Evolutionary conservation across 2,113 vertebrate species (phyloP).

Genomic region (Nothoprocta pentlandii): DNA sequence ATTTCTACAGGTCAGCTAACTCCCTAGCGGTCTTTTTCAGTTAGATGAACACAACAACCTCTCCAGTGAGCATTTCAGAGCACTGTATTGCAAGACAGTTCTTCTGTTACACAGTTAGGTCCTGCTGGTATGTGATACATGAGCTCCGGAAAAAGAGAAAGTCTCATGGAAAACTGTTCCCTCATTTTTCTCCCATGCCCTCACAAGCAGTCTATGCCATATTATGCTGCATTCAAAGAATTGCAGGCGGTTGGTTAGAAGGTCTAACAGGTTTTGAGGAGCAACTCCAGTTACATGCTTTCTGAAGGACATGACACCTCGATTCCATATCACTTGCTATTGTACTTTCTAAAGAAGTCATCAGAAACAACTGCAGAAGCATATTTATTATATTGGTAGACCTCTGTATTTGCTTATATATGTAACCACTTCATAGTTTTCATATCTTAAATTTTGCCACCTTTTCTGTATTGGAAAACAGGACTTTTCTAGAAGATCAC

Average conservation of each 20-base stretch:
- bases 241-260: not conserved
- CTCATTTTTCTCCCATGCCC: not conserved
- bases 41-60: accelerated
- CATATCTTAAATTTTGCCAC: not conserved
- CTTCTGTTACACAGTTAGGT: accelerated
- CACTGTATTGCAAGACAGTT: accelerated
- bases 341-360: not conserved
- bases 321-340: not conserved
- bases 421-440: not conserved
- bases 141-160: not conserved
- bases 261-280: not conserved
- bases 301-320: not conserved
- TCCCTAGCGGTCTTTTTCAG: not conserved
- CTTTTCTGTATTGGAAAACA: not conserved
- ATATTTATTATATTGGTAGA: not conserved
- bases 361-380: not conserved
- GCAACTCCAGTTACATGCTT: not conserved
- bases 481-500: not conserved
- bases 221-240: not conserved
- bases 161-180: not conserved
- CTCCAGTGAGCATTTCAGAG: not conserved
- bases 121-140: not conserved
- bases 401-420: not conserved
- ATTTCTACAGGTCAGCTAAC: not conserved
- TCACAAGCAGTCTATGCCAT: not conserved